phyloP scores from a whole-genome alignment of 1,140 invertebrate genomes.

The Zeugodacus cucurbitae region DNA sequence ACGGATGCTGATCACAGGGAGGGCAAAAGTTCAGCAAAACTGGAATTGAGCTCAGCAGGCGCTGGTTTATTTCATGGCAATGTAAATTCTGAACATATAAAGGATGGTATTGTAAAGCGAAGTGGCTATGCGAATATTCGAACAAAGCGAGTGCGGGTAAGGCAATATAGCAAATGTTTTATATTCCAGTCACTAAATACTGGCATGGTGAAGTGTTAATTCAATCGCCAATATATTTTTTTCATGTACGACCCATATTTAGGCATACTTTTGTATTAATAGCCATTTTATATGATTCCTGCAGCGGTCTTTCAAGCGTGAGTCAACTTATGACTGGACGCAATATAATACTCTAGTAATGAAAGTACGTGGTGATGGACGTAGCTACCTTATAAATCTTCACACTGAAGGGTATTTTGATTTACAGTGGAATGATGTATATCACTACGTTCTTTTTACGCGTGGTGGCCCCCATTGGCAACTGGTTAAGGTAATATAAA shows the following conservation, averaged over 20 bases:
- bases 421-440: slow-evolving; percentile 85
- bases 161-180: slow-evolving; percentile 49
- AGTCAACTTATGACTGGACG: slow-evolving; percentile 77
- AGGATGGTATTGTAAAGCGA: slow-evolving; percentile 80
- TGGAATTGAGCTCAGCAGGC: slow-evolving; percentile 74
- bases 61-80: slow-evolving; percentile 83
- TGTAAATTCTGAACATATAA: slow-evolving; percentile 76
- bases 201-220: too few relatives aligned
- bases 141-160: slow-evolving; percentile 73
- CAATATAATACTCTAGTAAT: slow-evolving; percentile 86
- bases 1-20: slow-evolving; percentile 83
- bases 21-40: slow-evolving; percentile 78
- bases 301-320: slow-evolving; percentile 86
- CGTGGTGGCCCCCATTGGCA: slow-evolving; percentile 98
- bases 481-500: slow-evolving; percentile 75
- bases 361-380: slow-evolving; percentile 89
- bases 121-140: slow-evolving; percentile 84
- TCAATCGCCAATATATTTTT: slow-evolving; percentile 31
- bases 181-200: background rate
- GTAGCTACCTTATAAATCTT: slow-evolving; percentile 86
- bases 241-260: too few relatives aligned
- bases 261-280: too few relatives aligned
- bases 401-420: slow-evolving; percentile 78
- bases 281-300: slow-evolving; percentile 46
- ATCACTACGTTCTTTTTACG: slow-evolving; percentile 85